Base-by-base conservation (phyloP, 92 coral and sea anemone genomes). In the Parazoanthus darwini region DNA sequence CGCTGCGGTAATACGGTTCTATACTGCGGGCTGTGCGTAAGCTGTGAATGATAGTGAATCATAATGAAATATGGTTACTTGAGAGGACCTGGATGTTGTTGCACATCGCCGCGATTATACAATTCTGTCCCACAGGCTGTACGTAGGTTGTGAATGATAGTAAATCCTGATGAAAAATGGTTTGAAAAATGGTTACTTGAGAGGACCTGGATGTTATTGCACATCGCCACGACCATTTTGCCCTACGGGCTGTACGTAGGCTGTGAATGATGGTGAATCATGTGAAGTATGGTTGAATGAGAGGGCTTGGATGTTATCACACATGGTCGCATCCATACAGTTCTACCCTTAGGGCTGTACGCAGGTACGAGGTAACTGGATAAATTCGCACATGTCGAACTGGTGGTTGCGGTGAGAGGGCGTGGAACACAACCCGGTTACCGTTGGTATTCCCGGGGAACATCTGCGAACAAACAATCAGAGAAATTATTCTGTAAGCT, bases 291-390 rank as follows among this genome's bases (percentile, higher is more conserved):
- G 37, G 74, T 23, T 68, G 6, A 36, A 8, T 36, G 35, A 9
- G 9, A 46, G 51, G 51, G 7, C 9, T 5, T 46, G 13, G 22
- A 10, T n/a, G 33, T 18, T n/a, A 13, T 80, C 33, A 80, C 44
- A 80, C 85, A 85, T 39, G 42, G 42, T 85, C 87, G 76, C 98
- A 94, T 79, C 98, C 98, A 76, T 94, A 94, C 5, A 94, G 78
- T 38, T 94, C 98, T 2, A 93, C 66, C 10, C 98, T 88, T 9
- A 94, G 80, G 16, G 98, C 95, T 14, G 85, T 75, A 26, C 98
- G 92, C 10, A 74, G 42, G n/a, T 88, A 8, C 35, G 77, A 79
- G 4, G 80, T 78, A 3, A 86, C 39, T 20, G 93, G 92, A 15
- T 76, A 26, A 7, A 94, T 20, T 13, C 94, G 92, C 16, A 94